Base-by-base conservation (phyloP, 1,140 invertebrate genomes). In the Meloidogyne exigua region DNA sequence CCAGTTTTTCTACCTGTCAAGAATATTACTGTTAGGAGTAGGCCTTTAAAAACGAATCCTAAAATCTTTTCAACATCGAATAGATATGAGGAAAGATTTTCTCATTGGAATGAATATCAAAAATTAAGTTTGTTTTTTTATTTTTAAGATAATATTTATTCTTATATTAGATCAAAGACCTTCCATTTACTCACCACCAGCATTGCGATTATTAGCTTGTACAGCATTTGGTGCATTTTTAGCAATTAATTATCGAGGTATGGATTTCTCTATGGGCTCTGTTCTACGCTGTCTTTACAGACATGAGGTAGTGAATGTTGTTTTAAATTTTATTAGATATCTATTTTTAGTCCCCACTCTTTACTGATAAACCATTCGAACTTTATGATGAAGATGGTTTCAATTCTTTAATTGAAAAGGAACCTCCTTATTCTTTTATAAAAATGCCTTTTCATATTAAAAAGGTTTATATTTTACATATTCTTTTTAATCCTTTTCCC, bases 171-270 rank as follows among this genome's bases (percentile, higher is more conserved):
- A 12, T 57, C 49, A 18, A 57, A 57, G 0, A n/a, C 18, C 39
- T 69, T 26, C 26, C 13, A 23, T 26, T 42, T 42, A n/a, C n/a
- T 62, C 69, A 49, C 49, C 49, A n/a, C 49, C 49, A n/a, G 49
- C 49, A 7, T 5, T 5, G n/a, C 39, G 69, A 10, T 71, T 71
- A 28, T 71, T 73, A 62, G 57, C 57, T 26, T 73, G 72, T 65
- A 66, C 72, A 64, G n/a, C 72, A 15, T 73, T 73, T 73, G 72
- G 72, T 36, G 72, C 72, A 13, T 73, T 73, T 64, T 32, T 73
- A 36, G 57, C 18, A 25, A 57, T 36, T 36, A 73, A 73, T 64
- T 57, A 57, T n/a, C 18, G 49, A n/a, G 7, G 18, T 57, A 12
- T 57, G 0, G 49, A 12, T 21, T 57, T n/a, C n/a, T 57, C 49